Percentiles rank a stretch among this genome's conserved stretches.
phyloP scores from a whole-genome alignment of 2,797 vertebrate genomes.

The Poeciliopsis paucimaculata region DNA sequence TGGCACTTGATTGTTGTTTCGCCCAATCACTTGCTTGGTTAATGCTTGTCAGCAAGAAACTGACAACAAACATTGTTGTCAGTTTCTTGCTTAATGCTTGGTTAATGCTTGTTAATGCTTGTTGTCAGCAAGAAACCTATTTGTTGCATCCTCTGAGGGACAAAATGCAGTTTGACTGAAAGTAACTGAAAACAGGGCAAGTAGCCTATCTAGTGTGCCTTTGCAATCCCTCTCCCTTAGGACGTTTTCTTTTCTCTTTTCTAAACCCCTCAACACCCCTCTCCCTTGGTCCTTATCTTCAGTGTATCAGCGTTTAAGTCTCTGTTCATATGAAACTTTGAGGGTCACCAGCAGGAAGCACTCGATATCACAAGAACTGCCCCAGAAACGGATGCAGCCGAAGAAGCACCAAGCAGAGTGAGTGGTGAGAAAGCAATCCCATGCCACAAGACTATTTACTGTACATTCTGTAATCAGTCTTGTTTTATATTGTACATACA shows the following conservation, averaged over 20 bases:
- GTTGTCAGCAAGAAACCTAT: constrained; percentile 55
- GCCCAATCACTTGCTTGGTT: constrained; percentile 59
- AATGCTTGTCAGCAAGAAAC: constrained; percentile 59
- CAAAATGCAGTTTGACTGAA: constrained; percentile 70
- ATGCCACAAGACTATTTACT: constrained; percentile 76
- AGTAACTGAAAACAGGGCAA: constrained; percentile 72
- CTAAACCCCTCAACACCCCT: background rate
- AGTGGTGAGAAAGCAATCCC: constrained; percentile 69
- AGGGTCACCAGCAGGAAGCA: constrained; percentile 66
- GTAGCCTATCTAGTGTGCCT: constrained; percentile 84
- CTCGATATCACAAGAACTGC: constrained; percentile 51
- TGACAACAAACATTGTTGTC: no score
- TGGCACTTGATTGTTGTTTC: constrained; percentile 71
- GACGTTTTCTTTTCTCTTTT: constrained; percentile 47
- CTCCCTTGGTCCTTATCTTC: constrained; percentile 69
- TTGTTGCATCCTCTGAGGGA: constrained; percentile 54
- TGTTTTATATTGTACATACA: constrained; percentile 87
- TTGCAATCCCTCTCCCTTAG: constrained; percentile 69
- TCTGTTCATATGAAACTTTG: constrained; percentile 64
- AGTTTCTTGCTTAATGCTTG: no score
- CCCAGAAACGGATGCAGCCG: constrained; percentile 44
- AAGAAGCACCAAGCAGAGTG: constrained; percentile 53
- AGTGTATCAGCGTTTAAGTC: constrained; percentile 67
- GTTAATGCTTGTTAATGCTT: constrained; percentile 61
- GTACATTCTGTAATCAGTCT: constrained; percentile 81